A percentile compares a stretch with the other conserved stretches of the same genome.
Evolutionary conservation across 2,113 vertebrate genomes (phyloP).

Genomic region (Solenodon paradoxus): DNA sequence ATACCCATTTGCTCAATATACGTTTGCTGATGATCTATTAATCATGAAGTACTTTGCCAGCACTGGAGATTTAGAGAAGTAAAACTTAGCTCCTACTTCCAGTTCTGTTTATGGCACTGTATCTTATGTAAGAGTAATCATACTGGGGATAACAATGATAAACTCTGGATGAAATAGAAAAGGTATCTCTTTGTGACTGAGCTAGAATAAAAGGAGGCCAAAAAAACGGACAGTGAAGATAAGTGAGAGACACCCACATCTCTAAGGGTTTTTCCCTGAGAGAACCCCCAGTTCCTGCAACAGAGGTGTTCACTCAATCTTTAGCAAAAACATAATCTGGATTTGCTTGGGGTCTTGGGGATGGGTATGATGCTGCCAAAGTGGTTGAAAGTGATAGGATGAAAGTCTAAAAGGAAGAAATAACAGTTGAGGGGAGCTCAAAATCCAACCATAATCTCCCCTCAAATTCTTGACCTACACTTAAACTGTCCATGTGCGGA

Average conservation of each 20-base stretch:
- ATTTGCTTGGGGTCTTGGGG: neutral
- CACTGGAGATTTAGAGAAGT: neutral
- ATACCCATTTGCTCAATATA: neutral
- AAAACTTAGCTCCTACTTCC: neutral
- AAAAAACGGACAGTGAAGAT: no score
- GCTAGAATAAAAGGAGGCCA: neutral
- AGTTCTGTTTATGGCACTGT: neutral
- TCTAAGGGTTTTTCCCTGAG: no score
- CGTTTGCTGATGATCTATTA: neutral
- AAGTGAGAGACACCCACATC: neutral
- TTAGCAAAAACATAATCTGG: neutral
- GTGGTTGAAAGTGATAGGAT: neutral
- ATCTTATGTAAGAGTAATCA: neutral
- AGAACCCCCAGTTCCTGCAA: rapidly evolving
- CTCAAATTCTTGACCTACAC: neutral
- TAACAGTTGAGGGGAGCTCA: neutral
- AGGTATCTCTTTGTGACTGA: neutral
- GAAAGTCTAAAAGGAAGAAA: neutral
- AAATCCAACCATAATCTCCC: neutral
- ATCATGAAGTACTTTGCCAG: neutral
- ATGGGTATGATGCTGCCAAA: neutral
- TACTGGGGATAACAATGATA: neutral
- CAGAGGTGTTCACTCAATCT: neutral
- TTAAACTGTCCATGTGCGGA: neutral
- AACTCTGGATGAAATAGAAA: neutral